Base-by-base conservation (phyloP, 2,888 invertebrate genomes). In the Xiphydria camelus region DNA sequence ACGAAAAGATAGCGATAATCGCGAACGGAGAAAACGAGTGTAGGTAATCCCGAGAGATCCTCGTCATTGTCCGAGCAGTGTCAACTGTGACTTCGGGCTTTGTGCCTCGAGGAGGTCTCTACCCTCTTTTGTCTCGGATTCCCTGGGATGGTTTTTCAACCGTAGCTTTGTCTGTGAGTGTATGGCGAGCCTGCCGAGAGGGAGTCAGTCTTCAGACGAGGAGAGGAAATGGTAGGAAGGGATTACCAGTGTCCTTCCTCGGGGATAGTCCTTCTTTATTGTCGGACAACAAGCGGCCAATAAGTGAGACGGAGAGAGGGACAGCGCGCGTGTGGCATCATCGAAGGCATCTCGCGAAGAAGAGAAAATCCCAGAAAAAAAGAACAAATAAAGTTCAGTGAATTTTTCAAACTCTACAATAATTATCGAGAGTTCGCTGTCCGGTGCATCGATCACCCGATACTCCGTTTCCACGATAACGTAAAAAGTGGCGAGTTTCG, bases 91-190 rank as follows among this genome's bases (percentile, higher is more conserved):
- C 5, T 10, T 1, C 26, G 26, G 14, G 1, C 26, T 29, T 4
- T 14, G 26, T 12, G 1, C 26, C 15, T 4, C 14, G 4, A 12
- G 4, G 5, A 12, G 12, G 9, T 15, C 15, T 31, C 21, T 39
- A 3, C 6, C 20, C 22, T 51, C 47, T 39, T 33, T 34, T 41
- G 39, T 47, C 45, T 45, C 25, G 45, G 53, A 51, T 54, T 50
- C 50, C 47, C 36, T 35, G 39, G 51, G 49, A 54, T 52, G 51
- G 46, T 55, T 55, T 53, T 55, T 55, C 38, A 38, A 39, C 39
- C 41, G 41, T 42, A 49, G 51, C 51, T 52, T 54, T 52, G 54
- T 54, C 53, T 53, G 37, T 50, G 35, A 44, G 49, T 22, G 45
- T 49, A 55, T 49, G 45, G 48, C 49, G 39, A 47, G 29, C 25